phyloP scores from a whole-genome alignment of 2,888 invertebrate genomes.

The Cosmorhoe ocellata region DNA sequence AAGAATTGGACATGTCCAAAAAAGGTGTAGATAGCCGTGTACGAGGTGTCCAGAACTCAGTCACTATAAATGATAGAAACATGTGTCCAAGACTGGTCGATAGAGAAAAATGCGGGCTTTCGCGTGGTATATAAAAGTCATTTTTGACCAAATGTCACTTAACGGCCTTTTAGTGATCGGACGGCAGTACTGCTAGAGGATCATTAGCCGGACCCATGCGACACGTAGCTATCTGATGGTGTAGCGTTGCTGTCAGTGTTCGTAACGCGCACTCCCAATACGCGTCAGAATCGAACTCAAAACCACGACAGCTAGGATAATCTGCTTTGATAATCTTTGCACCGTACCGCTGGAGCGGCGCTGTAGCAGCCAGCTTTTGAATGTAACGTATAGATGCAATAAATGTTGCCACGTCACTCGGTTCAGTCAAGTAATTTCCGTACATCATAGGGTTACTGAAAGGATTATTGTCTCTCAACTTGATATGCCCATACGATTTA shows the following conservation, averaged over 20 bases:
- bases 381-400: slow-evolving; percentile 84
- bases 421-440: slow-evolving; percentile 89
- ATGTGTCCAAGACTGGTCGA: no score
- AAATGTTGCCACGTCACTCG: slow-evolving; percentile 82
- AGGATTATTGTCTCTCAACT: slow-evolving; percentile 87
- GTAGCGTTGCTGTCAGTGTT: slow-evolving; percentile 83
- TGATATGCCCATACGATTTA: slow-evolving; percentile 86
- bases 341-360: slow-evolving; percentile 82
- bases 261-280: slow-evolving; percentile 88
- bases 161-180: no score
- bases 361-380: slow-evolving; percentile 80
- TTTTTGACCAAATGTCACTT: no score
- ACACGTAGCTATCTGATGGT: slow-evolving; percentile 86
- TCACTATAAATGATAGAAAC: no score
- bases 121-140: no score
- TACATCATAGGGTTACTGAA: slow-evolving; percentile 89
- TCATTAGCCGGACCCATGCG: slow-evolving; percentile 87
- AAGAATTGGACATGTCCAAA: no score
- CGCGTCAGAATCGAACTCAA: slow-evolving; percentile 81
- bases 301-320: slow-evolving; percentile 76
- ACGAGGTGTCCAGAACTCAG: no score
- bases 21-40: no score
- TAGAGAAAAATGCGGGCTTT: no score
- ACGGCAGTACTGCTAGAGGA: slow-evolving; percentile 82
- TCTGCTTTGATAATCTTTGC: slow-evolving; percentile 76